Evolutionary conservation across 1,140 invertebrate species (phyloP).

Genomic region (Gyrodactylus bullatarudis): DNA sequence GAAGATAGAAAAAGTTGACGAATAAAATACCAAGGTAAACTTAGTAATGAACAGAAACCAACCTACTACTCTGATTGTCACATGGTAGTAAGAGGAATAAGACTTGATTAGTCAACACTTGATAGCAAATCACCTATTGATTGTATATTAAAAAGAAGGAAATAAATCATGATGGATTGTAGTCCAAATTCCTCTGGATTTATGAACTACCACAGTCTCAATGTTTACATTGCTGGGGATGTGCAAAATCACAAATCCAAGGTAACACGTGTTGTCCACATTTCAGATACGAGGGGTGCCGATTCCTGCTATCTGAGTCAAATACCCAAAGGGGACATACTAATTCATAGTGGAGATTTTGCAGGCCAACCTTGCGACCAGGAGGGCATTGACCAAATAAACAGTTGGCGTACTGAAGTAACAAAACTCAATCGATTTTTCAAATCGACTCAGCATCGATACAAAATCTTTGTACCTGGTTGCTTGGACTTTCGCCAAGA

Average conservation of each 20-base stretch:
- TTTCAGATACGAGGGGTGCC: neutral
- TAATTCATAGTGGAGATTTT: slow-evolving; percentile 1
- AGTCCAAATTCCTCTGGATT: neutral
- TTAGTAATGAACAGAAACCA: no score
- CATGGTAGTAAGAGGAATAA: no score
- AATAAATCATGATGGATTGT: neutral
- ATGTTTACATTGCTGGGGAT: slow-evolving; percentile 1
- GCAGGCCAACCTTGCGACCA: neutral
- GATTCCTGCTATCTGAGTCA: neutral
- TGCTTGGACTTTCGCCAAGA: neutral
- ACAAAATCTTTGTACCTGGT: slow-evolving; percentile 1
- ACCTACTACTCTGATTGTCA: no score
- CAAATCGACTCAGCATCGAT: neutral
- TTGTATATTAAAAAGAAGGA: no score
- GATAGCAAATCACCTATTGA: no score
- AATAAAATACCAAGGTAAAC: no score
- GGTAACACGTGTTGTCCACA: slow-evolving; percentile 2
- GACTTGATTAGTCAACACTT: no score
- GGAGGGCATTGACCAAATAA: no score
- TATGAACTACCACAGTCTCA: neutral
- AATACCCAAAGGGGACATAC: neutral
- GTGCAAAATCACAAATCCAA: neutral
- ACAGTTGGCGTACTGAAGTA: neutral
- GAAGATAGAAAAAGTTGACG: no score
- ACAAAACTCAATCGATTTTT: slow-evolving; percentile 1